These are phyloP conservation scores for Brachionus calyciflorus DNA, from an alignment of 1,140 invertebrate genomes.

Conservation along the genomic window DNA sequence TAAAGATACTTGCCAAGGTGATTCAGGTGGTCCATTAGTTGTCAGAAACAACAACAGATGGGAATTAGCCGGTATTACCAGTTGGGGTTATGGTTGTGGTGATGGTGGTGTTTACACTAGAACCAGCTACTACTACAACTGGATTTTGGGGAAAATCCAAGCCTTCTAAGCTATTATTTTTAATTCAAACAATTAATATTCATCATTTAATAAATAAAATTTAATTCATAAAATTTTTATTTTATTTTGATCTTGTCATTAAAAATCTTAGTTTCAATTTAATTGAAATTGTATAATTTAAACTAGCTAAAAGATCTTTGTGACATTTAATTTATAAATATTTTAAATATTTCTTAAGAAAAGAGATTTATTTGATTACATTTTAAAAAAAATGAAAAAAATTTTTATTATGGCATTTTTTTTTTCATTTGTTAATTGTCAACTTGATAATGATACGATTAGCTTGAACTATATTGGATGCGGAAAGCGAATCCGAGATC, in stretches of 20 bases:
- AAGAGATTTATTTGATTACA: not conserved
- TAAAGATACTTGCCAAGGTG: slow-evolving; percentile 47
- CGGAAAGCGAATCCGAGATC: not conserved
- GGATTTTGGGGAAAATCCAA: not conserved
- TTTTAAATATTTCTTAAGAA: no score
- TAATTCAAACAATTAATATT: no score
- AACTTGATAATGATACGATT: not conserved
- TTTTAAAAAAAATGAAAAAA: not conserved
- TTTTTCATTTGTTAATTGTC: not conserved
- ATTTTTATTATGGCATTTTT: not conserved
- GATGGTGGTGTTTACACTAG: slow-evolving; percentile 47
- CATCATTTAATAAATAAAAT: no score
- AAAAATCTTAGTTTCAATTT: no score
- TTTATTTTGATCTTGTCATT: no score
- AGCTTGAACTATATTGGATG: not conserved
- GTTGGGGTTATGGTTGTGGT: slow-evolving; percentile 45
- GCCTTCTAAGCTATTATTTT: no score
- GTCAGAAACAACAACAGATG: not conserved
- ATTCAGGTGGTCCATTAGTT: slow-evolving; percentile 45
- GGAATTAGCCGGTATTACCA: slow-evolving; percentile 18
- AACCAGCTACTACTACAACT: slow-evolving; percentile 2
- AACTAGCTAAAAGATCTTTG: no score
- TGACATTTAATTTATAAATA: no score
- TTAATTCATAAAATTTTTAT: no score
- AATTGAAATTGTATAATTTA: no score